Evolutionary conservation across 1,140 invertebrate species (phyloP).

Genomic region (Periplaneta americana): DNA sequence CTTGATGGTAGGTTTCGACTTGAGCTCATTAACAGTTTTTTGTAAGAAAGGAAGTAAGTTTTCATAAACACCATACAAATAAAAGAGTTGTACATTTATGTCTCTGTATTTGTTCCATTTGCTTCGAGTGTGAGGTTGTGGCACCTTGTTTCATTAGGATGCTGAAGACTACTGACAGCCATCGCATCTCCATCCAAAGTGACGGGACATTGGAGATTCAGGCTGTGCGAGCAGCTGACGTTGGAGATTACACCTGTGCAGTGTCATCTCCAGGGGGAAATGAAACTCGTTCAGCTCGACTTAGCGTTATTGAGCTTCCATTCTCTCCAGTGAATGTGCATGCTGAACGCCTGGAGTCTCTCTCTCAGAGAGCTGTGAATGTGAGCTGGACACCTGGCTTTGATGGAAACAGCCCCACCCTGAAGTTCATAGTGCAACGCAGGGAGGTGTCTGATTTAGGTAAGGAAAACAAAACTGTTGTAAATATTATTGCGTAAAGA

Average conservation of each 20-base stretch:
- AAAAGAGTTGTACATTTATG: no score
- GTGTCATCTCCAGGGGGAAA: slow-evolving; percentile 86
- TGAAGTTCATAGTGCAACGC: slow-evolving; percentile 90
- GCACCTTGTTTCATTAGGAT: not conserved
- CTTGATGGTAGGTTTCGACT: no score
- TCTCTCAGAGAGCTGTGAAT: slow-evolving; percentile 67
- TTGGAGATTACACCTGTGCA: slow-evolving; percentile 75
- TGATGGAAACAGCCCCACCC: slow-evolving; percentile 93
- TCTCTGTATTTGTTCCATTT: no score
- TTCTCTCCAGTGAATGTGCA: slow-evolving; percentile 83
- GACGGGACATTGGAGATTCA: slow-evolving; percentile 77
- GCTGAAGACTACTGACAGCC: slow-evolving; percentile 55
- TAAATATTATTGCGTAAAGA: no score
- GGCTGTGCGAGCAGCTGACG: slow-evolving; percentile 74
- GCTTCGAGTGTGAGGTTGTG: no score
- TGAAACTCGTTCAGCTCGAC: slow-evolving; percentile 75
- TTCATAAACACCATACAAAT: no score
- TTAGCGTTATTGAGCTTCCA: slow-evolving; percentile 91
- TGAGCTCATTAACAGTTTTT: no score
- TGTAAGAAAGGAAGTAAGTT: no score
- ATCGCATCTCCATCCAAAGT: slow-evolving; percentile 60
- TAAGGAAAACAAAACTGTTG: no score
- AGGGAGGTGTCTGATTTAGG: slow-evolving; percentile 79
- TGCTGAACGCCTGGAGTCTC: slow-evolving; percentile 57
- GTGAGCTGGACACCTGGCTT: slow-evolving; percentile 93